Base-by-base conservation (phyloP, 2,797 vertebrate genomes). In the Salmo trutta region DNA sequence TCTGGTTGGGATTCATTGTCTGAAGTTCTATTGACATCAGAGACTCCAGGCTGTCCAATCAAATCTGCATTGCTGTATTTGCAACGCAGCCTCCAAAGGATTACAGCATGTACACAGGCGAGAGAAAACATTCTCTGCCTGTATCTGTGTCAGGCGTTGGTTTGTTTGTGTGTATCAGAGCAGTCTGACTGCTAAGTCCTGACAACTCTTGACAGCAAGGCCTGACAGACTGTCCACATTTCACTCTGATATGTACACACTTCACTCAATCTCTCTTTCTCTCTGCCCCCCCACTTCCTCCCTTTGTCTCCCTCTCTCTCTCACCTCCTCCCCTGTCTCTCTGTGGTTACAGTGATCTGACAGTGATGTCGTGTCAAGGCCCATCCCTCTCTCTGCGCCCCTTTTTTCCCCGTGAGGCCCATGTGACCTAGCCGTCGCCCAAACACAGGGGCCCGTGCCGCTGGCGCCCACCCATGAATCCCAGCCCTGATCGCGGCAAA, bases 381-480 rank as follows among this genome's bases (percentile, higher is more conserved):
- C 84, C 84, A 70, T 85, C 83, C 81, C 78, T 93, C 88, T 88
- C 90, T 90, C 91, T 86, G 85, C 83, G 83, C 89, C 93, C 91
- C 83, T 88, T 89, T 15, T 93, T 94, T 87, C 93, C 93, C 90
- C 91, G 91, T 79, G 91, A 93, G 86, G 92, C 94, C 89, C 95
- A 95, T 95, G 94, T 95, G 92, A 95, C 94, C 93, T 95, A 95
- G 90, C 91, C 89, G 82, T 82, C 84, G 84, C 85, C 88, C 82
- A 81, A 85, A 81, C 83, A 82, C 84, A 88, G 91, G 92, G 91
- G 88, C 87, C 87, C 86, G 91, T 56, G 77, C 89, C 86, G 93
- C 92, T 88, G 92, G 93, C 93, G 91, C 90, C 92, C 89, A 93
- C 91, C 91, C 93, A 95, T 95, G 95, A 95, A 94, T 95, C 93